Evolutionary conservation across 1,140 invertebrate genomes (phyloP), one percentile per base, ranked within the genome.

Genomic region (Caenorhabditis latens): DNA sequence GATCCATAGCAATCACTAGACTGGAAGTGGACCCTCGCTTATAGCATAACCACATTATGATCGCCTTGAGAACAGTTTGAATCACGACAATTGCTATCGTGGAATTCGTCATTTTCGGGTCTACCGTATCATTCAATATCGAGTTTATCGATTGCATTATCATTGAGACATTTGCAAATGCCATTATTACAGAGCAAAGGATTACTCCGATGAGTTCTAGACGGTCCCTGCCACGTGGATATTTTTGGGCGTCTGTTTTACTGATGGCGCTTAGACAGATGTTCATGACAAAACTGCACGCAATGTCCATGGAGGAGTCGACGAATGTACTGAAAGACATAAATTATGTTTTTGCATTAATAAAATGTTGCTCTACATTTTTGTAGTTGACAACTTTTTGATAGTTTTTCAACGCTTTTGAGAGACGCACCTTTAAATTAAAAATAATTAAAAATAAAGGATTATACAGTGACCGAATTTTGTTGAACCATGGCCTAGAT

Each of bases 251-350:
- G 55, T 90, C 85, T 0, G 88, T 84, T 32, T 88, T 88, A 48
- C 55, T 82, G 32, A 90, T 88, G 19, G 79, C 84, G 5, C 32
- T 42, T 16, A 89, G 67, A 75, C 86, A 87, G 19, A 88, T 63
- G 48, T 82, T 71, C 42, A 90, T 83, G 0, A 89, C 82, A 9
- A 87, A 82, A 63, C 89, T 86, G 83, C 58, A 89, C 2, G 86
- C 88, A 19, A 90, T 82, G 55, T 90, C 89, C 89, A 90, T 90
- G 55, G 86, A 61, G 14, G 88, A 89, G 55, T 90, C 89, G 14
- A 90, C 82, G 85, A 89, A 86, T n/a, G 88, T 87, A 89, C 88
- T 89, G 86, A 24, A 89, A 88, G 21, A 32, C n/a, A n/a, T n/a
- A n/a, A n/a, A n/a, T n/a, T n/a, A n/a, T n/a, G n/a, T n/a, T n/a